Evolutionary conservation across 30 jellyfish, hydroid and myxozoan species (phyloP), one percentile per base, ranked within the genome.

Genomic region (Hydra vulgaris): DNA sequence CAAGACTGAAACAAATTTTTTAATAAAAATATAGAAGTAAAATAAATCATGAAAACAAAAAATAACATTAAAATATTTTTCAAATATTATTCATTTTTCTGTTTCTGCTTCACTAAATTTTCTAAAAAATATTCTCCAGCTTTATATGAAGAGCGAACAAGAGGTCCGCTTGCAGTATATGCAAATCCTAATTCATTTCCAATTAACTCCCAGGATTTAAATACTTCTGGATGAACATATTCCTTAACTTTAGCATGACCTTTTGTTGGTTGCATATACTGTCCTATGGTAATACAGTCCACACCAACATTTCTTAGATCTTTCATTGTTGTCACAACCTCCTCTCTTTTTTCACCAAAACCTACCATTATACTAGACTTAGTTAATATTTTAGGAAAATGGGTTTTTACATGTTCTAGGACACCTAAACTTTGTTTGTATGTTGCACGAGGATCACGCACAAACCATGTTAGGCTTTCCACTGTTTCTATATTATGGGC

Each of bases 91-190:
- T 12, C 61, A 40, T 12, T 40, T 40, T 54, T 19, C n/a, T 81
- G 54, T 23, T 84, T 61, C 25, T 61, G 56, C 25, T 83, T 74
- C 73, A 83, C 22, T 21, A 83, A 26, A 54, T 83, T 83, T 66
- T 83, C 82, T 17, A 83, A 22, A 80, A 27, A 83, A 72, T 53
- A 83, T 27, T 83, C 90, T 3, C 99, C 99, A 18, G 99, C 99
- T 79, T 80, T 81, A 86, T 88, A 94, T 3, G 99, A 94, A 23
- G 99, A 88, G 8, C 99, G 90, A 17, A 94, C 99, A 18, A 94
- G 77, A 7, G 99, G 99, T 7, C 99, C 99, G 67, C 99, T 94
- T 20, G 99, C 99, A 40, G 97, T 89, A 84, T 94, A 94, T 18
- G 92, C 95, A 77, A 94, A 94, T 8, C 99, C 99, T 26, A 94